Percentiles rank a stretch among this genome's conserved stretches.
Conservation (phyloP, 2,113 vertebrate species). For the Macaca nemestrina region DNA sequence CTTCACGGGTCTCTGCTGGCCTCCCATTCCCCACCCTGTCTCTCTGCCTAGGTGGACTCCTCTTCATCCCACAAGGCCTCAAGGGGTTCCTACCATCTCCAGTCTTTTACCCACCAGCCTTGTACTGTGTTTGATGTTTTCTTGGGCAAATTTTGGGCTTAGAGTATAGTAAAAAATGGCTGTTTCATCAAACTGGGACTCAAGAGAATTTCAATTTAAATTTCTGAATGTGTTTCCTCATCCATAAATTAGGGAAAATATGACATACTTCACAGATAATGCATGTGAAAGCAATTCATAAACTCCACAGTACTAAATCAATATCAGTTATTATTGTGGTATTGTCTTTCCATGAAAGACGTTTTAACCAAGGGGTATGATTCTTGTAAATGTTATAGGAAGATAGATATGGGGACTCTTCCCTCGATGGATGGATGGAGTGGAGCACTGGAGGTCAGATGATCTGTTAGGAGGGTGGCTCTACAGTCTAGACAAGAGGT, state of each 20-base stretch:
- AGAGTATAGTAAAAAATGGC: neutral
- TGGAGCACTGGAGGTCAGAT: neutral
- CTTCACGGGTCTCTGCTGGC: neutral
- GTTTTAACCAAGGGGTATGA: neutral
- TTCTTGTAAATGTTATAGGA: neutral
- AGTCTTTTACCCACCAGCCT: neutral
- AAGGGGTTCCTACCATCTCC: neutral
- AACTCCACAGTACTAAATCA: neutral
- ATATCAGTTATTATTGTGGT: neutral
- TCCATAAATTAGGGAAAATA: neutral
- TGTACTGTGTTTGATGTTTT: neutral
- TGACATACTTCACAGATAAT: neutral
- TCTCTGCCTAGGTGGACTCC: neutral
- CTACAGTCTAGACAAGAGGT: neutral
- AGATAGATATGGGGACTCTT: neutral
- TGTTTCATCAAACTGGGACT: neutral
- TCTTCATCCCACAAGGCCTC: neutral
- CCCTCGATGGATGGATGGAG: neutral
- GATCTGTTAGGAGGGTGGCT: neutral
- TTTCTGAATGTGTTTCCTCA: neutral
- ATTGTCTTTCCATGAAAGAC: neutral
- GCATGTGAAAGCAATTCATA: constrained; percentile 13
- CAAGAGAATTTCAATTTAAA: neutral
- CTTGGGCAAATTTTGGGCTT: neutral
- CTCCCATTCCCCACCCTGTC: neutral